Evolutionary conservation across 2,797 vertebrate genomes (phyloP).

Genomic region (Malurus leucopterus): DNA sequence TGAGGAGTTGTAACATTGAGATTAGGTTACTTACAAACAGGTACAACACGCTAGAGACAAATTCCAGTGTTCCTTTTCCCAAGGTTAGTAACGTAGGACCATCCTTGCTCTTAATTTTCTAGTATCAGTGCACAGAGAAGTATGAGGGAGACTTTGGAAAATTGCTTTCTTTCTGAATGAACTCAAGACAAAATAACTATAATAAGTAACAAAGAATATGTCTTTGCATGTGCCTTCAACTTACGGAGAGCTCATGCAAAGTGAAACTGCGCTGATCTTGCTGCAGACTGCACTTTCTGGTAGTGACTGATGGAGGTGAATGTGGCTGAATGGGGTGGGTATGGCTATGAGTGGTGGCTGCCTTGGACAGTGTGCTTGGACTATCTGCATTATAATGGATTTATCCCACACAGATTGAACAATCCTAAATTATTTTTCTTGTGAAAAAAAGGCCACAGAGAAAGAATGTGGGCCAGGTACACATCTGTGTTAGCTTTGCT

Average conservation of each 20-base stretch:
- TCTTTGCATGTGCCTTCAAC: accelerated
- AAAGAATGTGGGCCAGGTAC: background rate
- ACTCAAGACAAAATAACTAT: background rate
- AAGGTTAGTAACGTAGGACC: background rate
- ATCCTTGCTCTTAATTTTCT: background rate
- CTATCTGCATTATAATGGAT: background rate
- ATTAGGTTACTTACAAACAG: background rate
- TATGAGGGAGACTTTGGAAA: background rate
- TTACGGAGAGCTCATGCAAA: background rate
- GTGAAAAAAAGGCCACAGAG: background rate
- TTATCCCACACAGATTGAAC: background rate
- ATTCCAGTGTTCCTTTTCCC: background rate
- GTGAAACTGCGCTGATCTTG: background rate
- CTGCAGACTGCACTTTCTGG: background rate
- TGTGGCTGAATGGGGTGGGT: background rate
- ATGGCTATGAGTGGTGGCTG: background rate
- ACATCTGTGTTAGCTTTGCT: background rate
- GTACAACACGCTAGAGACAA: background rate
- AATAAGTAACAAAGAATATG: background rate
- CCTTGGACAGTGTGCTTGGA: background rate
- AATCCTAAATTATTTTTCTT: background rate
- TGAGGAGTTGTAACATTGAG: background rate
- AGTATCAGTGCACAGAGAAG: background rate
- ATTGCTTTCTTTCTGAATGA: background rate
- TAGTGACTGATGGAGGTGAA: background rate